These are phyloP conservation scores for Ctenoplectra terminalis DNA, from an alignment of 1,140 invertebrate genomes.

Conservation along the genomic window DNA sequence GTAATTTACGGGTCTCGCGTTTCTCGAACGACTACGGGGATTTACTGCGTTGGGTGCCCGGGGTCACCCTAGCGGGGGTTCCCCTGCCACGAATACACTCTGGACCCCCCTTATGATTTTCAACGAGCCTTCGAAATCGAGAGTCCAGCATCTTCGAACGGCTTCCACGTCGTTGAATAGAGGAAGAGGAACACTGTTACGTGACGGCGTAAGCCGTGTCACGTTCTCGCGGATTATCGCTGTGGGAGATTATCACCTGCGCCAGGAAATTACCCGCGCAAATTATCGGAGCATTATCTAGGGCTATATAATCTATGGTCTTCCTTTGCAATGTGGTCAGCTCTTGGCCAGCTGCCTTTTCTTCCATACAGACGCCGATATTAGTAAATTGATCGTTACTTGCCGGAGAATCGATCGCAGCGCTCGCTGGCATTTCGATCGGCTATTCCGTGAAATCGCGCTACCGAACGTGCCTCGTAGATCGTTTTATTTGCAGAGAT, in stretches of 20 bases:
- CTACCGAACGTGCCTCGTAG: conserved; percentile 21
- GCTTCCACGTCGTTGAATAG: not conserved
- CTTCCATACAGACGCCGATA: conserved; percentile 13
- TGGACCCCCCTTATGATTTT: conserved; percentile 9
- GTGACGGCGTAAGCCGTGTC: conserved; percentile 24
- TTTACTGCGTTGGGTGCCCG: conserved; percentile 77
- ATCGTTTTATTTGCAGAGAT: not conserved
- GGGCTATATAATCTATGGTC: conserved; percentile 47
- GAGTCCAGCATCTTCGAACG: not conserved
- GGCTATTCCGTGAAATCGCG: conserved; percentile 1
- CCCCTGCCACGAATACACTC: conserved; percentile 17
- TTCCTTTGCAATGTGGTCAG: conserved; percentile 2
- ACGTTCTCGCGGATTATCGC: conserved; percentile 64
- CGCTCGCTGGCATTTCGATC: not conserved
- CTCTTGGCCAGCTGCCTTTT: conserved; percentile 1
- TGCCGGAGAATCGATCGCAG: not conserved
- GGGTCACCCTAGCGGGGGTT: conserved; percentile 77
- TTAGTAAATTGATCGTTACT: conserved; percentile 56
- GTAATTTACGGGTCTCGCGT: conserved; percentile 80
- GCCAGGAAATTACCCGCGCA: conserved; percentile 53
- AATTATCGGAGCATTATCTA: conserved; percentile 60
- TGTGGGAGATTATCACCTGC: conserved; percentile 59
- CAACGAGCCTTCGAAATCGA: conserved; percentile 35
- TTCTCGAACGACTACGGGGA: conserved; percentile 74
- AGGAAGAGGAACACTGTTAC: not conserved